Conservation (phyloP, 2,888 invertebrate species). For the Mallateleia sp. region DNA sequence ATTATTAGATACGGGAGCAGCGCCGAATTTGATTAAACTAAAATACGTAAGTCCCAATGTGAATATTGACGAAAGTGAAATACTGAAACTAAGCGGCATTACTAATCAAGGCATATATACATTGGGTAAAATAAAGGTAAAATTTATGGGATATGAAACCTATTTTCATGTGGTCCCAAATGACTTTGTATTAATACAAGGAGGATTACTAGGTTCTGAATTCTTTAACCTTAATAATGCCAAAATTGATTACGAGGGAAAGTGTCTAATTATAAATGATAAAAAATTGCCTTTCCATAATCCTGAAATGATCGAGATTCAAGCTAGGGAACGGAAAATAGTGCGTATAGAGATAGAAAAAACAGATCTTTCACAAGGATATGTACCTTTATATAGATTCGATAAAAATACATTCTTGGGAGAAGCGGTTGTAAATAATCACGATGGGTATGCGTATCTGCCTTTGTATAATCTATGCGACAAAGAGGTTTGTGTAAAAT, state of each 20-base stretch:
- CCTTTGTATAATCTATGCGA: constrained; percentile 60
- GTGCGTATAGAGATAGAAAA: constrained; percentile 49
- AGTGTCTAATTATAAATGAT: not conserved
- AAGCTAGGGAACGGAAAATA: constrained; percentile 33
- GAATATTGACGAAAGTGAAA: not conserved
- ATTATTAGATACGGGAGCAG: not conserved
- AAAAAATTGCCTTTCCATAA: not conserved
- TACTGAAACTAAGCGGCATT: not conserved
- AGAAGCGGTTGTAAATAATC: constrained; percentile 52
- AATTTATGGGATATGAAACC: not conserved
- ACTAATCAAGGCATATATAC: not conserved
- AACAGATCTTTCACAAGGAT: constrained; percentile 52
- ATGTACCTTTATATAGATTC: constrained; percentile 38
- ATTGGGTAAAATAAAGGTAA: not conserved
- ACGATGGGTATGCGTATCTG: constrained; percentile 53
- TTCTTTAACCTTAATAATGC: not conserved
- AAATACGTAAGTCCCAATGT: not conserved
- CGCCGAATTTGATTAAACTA: not conserved
- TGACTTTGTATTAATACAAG: not conserved
- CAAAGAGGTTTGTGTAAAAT: not conserved
- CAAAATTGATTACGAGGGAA: constrained; percentile 2
- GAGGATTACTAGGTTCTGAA: constrained; percentile 6
- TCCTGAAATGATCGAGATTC: not conserved
- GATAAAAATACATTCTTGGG: constrained; percentile 54
- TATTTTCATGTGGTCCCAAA: not conserved